phyloP scores from a whole-genome alignment of 2,113 vertebrate genomes.

The Centropus bengalensis region DNA sequence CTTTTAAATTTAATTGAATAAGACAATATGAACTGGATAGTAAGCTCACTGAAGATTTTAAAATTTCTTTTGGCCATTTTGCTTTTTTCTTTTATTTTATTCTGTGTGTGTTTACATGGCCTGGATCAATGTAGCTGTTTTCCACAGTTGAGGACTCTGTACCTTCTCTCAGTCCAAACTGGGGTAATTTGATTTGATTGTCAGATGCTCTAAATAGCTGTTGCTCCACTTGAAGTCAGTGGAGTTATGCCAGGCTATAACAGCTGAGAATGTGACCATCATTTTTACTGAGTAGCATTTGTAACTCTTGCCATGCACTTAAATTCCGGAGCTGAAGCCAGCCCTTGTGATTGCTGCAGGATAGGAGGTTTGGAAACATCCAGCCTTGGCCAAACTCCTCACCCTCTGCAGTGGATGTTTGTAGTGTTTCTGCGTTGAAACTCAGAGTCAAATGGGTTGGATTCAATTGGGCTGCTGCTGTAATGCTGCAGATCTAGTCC shows the following conservation, averaged over 20 bases:
- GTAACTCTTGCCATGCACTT: background rate
- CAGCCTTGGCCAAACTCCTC: background rate
- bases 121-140: background rate
- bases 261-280: background rate
- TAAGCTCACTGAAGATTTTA: background rate
- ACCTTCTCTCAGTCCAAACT: background rate
- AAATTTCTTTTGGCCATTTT: background rate
- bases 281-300: background rate
- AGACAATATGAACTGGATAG: background rate
- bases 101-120: rapidly evolving
- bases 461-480: background rate
- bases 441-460: background rate
- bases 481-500: background rate
- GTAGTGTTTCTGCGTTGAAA: background rate
- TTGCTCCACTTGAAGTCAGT: background rate
- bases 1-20: background rate
- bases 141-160: background rate
- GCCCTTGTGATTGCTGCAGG: background rate
- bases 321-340: conserved; percentile 1
- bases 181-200: background rate
- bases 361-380: background rate
- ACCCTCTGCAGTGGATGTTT: background rate
- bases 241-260: background rate
- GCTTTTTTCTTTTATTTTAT: background rate
- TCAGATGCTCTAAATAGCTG: background rate